These are phyloP conservation scores for Chrysocyon brachyurus DNA, from an alignment of 2,797 vertebrate genomes.

Conservation along the genomic window DNA sequence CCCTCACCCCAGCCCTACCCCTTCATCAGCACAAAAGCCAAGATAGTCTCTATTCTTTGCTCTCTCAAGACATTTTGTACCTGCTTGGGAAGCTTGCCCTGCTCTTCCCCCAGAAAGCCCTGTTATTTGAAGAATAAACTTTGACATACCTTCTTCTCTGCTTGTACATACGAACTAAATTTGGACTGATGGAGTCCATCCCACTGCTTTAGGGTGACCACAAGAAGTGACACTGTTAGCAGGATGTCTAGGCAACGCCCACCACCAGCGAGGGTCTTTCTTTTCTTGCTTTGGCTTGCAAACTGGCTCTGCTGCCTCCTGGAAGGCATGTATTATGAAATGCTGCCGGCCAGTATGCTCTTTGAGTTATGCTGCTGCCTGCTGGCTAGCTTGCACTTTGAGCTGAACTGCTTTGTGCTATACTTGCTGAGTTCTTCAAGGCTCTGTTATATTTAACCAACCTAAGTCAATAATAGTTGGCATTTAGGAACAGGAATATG, in stretches of 20 bases:
- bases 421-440: background rate
- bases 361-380: background rate
- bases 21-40: background rate
- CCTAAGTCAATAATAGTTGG: background rate
- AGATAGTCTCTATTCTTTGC: background rate
- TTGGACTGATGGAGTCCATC: background rate
- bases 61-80: background rate
- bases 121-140: background rate
- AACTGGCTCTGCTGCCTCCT: background rate
- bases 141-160: background rate
- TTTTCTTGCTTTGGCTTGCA: background rate
- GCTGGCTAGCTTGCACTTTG: background rate
- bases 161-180: background rate
- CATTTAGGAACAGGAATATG: background rate
- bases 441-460: background rate
- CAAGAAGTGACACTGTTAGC: background rate
- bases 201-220: background rate
- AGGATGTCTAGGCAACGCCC: background rate
- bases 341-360: background rate
- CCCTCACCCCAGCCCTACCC: background rate
- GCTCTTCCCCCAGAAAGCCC: background rate
- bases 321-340: fast-evolving
- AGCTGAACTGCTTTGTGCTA: background rate
- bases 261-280: background rate
- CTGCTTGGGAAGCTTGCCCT: background rate